Evolutionary conservation across 2,888 invertebrate species (phyloP).

Genomic region (Plebejus argus): DNA sequence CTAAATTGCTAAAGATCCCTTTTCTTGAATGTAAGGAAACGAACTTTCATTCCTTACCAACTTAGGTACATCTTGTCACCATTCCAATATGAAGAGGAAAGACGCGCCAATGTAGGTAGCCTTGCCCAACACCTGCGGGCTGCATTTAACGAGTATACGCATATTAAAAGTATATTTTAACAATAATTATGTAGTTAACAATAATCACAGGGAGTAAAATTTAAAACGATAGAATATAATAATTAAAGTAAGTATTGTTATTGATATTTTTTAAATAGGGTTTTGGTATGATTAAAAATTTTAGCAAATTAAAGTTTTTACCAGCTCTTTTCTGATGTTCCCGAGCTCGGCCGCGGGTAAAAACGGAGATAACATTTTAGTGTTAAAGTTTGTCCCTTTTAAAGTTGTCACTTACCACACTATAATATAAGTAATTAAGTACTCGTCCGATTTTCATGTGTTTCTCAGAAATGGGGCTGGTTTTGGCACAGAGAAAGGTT

Average conservation of each 20-base stretch:
- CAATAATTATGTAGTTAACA: neutral
- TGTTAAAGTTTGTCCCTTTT: too few relatives aligned
- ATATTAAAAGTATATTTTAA: neutral
- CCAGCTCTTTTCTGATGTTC: too few relatives aligned
- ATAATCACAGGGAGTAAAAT: neutral
- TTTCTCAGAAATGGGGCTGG: too few relatives aligned
- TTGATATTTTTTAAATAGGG: neutral
- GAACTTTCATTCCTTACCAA: too few relatives aligned
- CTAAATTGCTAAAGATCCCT: neutral
- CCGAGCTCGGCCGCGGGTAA: too few relatives aligned
- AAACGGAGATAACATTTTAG: too few relatives aligned
- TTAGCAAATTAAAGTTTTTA: neutral
- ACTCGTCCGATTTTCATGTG: too few relatives aligned
- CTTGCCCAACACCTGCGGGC: neutral
- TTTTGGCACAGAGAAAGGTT: too few relatives aligned
- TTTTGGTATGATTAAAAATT: too few relatives aligned
- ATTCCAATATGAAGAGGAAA: neutral
- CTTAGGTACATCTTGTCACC: neutral
- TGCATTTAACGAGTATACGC: neutral
- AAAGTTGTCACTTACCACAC: too few relatives aligned
- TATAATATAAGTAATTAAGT: too few relatives aligned
- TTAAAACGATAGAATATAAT: neutral
- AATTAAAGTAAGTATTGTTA: neutral
- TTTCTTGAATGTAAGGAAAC: too few relatives aligned
- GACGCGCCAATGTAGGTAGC: neutral